Conservation (phyloP, 2,113 vertebrate species). For the Notothenia rossii region DNA sequence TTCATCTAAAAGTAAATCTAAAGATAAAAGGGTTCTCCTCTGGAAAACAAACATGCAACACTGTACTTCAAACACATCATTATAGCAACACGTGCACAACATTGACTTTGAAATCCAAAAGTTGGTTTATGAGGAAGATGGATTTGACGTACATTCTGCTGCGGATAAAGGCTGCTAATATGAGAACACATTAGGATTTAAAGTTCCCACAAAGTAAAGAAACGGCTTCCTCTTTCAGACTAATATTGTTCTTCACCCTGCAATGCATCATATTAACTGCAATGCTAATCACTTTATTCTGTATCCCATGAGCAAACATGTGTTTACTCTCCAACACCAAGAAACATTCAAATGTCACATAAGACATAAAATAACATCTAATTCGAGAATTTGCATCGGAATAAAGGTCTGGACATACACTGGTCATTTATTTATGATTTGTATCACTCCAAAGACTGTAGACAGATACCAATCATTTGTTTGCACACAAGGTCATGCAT, state of each 20-base stretch:
- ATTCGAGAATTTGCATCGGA: background rate
- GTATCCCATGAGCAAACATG: background rate
- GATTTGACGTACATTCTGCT: conserved; percentile 19
- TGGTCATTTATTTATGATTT: background rate
- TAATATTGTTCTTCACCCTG: background rate
- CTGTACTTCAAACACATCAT: conserved; percentile 3
- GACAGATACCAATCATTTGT: background rate
- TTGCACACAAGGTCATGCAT: background rate
- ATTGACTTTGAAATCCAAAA: conserved; percentile 17
- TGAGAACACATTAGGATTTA: background rate
- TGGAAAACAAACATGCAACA: conserved; percentile 7
- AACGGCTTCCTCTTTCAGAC: background rate
- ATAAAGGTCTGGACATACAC: background rate
- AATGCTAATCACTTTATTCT: background rate
- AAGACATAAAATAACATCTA: background rate
- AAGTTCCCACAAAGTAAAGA: background rate
- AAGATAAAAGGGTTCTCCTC: conserved; percentile 14
- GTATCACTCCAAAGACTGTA: background rate
- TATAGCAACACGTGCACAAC: conserved; percentile 14
- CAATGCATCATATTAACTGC: background rate
- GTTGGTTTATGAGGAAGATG: background rate
- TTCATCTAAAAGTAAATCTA: conserved; percentile 7
- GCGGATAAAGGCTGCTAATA: background rate
- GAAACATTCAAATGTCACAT: background rate
- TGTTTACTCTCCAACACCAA: background rate